Evolutionary conservation across 2,113 vertebrate species (phyloP).

Genomic region (Menura novaehollandiae): DNA sequence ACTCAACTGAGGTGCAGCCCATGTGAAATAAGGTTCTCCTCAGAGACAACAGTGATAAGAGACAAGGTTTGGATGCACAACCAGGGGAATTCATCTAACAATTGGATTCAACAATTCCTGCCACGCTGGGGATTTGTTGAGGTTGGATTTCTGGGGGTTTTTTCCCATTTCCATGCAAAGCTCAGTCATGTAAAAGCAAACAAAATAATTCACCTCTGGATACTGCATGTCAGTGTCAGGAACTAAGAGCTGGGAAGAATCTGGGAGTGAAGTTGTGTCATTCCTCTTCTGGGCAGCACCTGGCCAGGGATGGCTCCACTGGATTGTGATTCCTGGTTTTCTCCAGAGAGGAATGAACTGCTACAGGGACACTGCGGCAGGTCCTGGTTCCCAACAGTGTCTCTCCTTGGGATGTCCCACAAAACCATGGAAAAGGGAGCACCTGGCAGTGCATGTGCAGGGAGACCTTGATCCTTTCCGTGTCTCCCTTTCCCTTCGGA

Average conservation of each 20-base stretch:
- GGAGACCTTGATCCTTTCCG: background rate
- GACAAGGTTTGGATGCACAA: background rate
- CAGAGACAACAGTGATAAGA: background rate
- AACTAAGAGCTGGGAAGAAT: background rate
- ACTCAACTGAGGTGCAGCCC: background rate
- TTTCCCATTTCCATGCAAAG: background rate
- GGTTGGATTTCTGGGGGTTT: background rate
- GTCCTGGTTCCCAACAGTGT: accelerated
- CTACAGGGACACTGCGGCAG: accelerated
- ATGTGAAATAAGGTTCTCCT: background rate
- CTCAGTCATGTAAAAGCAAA: background rate
- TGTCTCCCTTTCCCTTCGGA: background rate
- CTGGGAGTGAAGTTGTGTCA: background rate
- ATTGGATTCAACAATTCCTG: background rate
- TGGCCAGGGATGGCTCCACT: background rate
- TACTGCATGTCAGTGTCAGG: background rate
- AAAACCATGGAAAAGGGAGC: accelerated
- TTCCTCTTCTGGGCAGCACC: background rate
- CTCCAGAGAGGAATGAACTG: background rate
- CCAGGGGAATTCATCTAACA: background rate
- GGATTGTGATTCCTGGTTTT: background rate
- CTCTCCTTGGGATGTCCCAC: background rate
- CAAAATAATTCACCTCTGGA: background rate
- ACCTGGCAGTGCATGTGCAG: accelerated
- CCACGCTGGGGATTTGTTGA: background rate